Conservation (phyloP, 2,797 vertebrate genomes). For the Picus viridis region DNA sequence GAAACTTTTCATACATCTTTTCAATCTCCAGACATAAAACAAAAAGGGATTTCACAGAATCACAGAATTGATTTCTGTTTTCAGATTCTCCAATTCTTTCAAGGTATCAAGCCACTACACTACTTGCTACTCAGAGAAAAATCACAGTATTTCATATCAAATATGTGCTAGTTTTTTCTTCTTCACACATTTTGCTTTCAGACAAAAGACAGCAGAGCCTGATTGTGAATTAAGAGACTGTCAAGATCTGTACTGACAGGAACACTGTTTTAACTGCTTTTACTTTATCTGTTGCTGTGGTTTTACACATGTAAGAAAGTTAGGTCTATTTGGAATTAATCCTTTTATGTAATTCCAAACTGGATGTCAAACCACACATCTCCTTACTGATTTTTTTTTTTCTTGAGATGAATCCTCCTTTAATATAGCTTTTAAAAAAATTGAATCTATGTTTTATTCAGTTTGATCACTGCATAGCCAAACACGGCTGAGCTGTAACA, state of each 20-base stretch:
- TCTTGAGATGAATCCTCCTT: neutral
- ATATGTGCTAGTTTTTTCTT: neutral
- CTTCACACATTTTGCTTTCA: neutral
- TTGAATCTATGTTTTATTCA: neutral
- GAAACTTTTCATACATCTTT: constrained; percentile 17
- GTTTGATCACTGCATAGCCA: neutral
- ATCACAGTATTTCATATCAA: neutral
- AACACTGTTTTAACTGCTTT: neutral
- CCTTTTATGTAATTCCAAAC: neutral
- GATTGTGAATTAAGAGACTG: neutral
- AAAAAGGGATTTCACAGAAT: neutral
- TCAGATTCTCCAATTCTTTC: constrained; percentile 14
- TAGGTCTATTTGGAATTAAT: neutral
- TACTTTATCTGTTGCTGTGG: neutral
- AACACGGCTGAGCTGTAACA: neutral
- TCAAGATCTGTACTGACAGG: neutral
- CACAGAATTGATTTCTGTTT: neutral
- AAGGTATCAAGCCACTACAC: neutral
- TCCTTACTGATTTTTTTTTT: neutral
- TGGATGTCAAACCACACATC: neutral
- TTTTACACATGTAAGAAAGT: neutral
- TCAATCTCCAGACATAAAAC: constrained; percentile 1
- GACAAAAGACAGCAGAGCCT: constrained; percentile 15
- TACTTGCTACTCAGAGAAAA: neutral
- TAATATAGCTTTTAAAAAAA: neutral